Evolutionary conservation across 2,113 vertebrate genomes (phyloP), one percentile per base, ranked within the genome.

Genomic region (Manacus vitellinus): DNA sequence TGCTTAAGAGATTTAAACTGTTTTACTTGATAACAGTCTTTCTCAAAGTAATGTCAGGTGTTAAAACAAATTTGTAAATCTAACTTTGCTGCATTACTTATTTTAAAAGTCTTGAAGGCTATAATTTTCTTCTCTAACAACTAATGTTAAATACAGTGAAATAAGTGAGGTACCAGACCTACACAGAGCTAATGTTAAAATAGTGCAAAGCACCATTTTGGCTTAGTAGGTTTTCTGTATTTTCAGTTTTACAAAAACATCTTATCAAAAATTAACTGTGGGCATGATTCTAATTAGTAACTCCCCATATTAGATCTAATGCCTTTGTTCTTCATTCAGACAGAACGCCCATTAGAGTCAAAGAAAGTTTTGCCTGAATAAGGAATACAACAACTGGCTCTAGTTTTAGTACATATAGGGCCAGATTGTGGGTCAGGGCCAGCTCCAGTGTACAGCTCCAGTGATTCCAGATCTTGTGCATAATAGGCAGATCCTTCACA

Each of bases 301-400:
- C 25, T 86, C 62, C 33, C 25, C 16, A 2, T 76, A 43, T 55
- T 43, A 71, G 52, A 86, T 65, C 16, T 75, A 58, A 88, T 78
- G 49, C 46, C 37, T 80, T 87, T 96, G 79, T 89, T 88, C 83
- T 90, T 92, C 61, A 65, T 94, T 92, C 65, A 94, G 61, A 61
- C 65, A 51, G 74, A 86, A 62, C 1, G 1, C 83, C 70, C 49
- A 19, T 70, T 75, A 84, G 67, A 49, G 92, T 81, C 88, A 87
- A 84, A 75, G 86, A 92, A 77, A 82, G 91, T 95, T 97, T 96
- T 97, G 95, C 87, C 95, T 96, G 90, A 97, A 97, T 95, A 97
- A 96, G 95, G 94, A 88, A 90, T 91, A 85, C 56, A 82, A 37
- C 61, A 85, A 66, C 79, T 82, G 70, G 23, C 62, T 90, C 65